These are phyloP conservation scores for Enteromius radiatus DNA, from an alignment of 2,797 vertebrate genomes.

Conservation along the genomic window DNA sequence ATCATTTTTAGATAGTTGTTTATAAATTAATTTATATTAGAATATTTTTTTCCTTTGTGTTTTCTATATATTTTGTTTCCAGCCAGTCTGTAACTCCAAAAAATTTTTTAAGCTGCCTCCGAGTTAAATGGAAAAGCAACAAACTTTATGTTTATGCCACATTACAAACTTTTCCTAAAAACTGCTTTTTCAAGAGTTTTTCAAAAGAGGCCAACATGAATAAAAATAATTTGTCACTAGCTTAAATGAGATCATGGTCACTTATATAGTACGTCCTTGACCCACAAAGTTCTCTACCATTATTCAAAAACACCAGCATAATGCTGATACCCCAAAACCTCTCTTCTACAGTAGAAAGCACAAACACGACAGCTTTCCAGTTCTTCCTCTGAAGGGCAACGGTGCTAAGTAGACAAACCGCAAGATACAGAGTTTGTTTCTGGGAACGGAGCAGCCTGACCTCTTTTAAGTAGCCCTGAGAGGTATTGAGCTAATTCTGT, in stretches of 20 bases:
- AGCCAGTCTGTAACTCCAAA: neutral
- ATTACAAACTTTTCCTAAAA: neutral
- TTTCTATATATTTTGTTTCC: neutral
- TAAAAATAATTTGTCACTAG: neutral
- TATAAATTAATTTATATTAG: neutral
- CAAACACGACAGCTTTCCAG: neutral
- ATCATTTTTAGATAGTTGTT: neutral
- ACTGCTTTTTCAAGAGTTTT: neutral
- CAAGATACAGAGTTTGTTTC: neutral
- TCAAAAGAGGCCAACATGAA: neutral
- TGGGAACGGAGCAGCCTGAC: slow-evolving; percentile 7
- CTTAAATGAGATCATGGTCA: neutral
- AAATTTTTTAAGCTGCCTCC: neutral
- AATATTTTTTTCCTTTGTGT: neutral
- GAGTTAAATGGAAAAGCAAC: neutral
- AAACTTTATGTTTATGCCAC: neutral
- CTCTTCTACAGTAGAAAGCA: neutral
- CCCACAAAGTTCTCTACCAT: neutral
- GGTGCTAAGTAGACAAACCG: slow-evolving; percentile 14
- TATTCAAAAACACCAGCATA: neutral
- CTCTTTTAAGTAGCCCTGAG: slow-evolving; percentile 39
- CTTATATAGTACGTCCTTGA: neutral
- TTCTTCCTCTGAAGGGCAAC: neutral
- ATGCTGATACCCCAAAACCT: neutral
- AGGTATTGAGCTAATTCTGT: slow-evolving; percentile 41